Evolutionary conservation across 1,140 invertebrate species (phyloP), one percentile per base, ranked within the genome.

Genomic region (Dendroctonus ponderosae): DNA sequence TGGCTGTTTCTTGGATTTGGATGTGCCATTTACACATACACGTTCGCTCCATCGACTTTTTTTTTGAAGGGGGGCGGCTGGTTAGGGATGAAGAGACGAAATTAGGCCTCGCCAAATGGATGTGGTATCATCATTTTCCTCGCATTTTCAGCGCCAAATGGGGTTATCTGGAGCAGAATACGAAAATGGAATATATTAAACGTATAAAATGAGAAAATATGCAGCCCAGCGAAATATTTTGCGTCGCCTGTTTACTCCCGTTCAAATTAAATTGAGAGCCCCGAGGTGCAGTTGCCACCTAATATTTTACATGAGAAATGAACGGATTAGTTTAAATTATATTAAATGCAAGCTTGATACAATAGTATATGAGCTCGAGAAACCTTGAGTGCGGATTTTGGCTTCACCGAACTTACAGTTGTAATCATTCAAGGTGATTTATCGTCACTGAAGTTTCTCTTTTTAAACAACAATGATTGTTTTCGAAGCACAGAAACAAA

Each of bases 61-160:
- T 66, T 66, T 59, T 56, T 56, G 40, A 15, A 43, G 62, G 26
- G 15, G 8, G n/a, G 37, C 37, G 50, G 26, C 3, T 26, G 26
- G 26, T 26, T 26, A 42, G 56, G 46, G 64, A 59, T 59, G 65
- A 67, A 67, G 50, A 67, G 65, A 61, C 65, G 58, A 67, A 67
- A 67, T 67, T 67, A 67, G 58, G 65, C 65, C 65, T 61, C 56
- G 64, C 56, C 54, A 59, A 66, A 66, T 66, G 65, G 58, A 67
- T 67, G 65, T 61, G 65, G 65, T 67, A 66, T 66, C 64, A 66
- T 66, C 64, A 66, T 66, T 66, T 66, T 66, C 64, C 54, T 66
- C 64, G 65, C 57, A 61, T 66, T 67, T 67, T 67, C 65, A 26
- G 14, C 58, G 42, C 39, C 57, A 41, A 67, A 60, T 61, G 50